Conservation (phyloP, 2,888 invertebrate genomes). For the Drosophila formosana region DNA sequence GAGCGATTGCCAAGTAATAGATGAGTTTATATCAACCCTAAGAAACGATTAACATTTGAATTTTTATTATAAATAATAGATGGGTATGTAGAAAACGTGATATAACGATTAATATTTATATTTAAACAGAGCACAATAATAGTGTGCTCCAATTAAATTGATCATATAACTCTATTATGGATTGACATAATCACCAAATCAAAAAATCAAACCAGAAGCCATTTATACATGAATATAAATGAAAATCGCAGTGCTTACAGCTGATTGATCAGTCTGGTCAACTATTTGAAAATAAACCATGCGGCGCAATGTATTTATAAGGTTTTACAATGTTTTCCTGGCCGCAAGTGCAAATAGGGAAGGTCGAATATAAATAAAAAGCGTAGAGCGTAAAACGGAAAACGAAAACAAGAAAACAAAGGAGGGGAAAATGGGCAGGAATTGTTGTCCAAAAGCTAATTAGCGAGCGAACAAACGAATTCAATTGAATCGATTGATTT, state of each 20-base stretch:
- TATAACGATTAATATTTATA: too few relatives aligned
- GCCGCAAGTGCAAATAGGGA: conserved; percentile 9
- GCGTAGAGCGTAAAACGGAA: conserved; percentile 11
- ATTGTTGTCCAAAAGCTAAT: conserved; percentile 78
- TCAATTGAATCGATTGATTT: conserved; percentile 78
- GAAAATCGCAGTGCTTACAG: conserved; percentile 1
- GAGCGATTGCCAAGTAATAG: too few relatives aligned
- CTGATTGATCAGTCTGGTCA: conserved; percentile 9
- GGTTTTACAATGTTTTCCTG: conserved; percentile 47
- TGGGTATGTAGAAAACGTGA: too few relatives aligned
- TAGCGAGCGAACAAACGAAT: conserved; percentile 74
- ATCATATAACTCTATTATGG: background rate
- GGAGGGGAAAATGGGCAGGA: conserved; percentile 36
- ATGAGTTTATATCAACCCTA: too few relatives aligned
- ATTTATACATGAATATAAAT: conserved; percentile 10
- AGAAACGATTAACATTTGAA: too few relatives aligned
- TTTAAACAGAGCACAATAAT: too few relatives aligned
- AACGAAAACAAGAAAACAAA: conserved; percentile 32
- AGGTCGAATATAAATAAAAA: conserved; percentile 24
- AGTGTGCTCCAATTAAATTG: too few relatives aligned
- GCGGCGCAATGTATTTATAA: conserved; percentile 44
- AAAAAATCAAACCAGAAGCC: background rate
- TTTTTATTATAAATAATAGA: too few relatives aligned
- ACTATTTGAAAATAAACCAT: conserved; percentile 4
- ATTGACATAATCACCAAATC: background rate